A percentile compares a stretch with the other conserved stretches of the same genome.
These are phyloP conservation scores for Telmatochromis sp. DNA, from an alignment of 2,113 vertebrate species.

Conservation along the genomic window DNA sequence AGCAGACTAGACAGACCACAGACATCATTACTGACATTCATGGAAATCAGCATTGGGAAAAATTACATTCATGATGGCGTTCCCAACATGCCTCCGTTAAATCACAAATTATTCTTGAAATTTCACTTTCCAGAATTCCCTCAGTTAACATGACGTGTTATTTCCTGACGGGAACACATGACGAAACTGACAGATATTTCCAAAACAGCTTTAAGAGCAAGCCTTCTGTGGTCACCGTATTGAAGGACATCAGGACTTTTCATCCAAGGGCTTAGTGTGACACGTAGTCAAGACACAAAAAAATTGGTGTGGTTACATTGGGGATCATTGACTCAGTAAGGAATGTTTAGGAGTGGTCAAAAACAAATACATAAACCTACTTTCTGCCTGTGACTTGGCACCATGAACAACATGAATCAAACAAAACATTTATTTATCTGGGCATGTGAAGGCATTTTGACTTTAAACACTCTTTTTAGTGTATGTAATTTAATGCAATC, in stretches of 20 bases:
- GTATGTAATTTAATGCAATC: not conserved
- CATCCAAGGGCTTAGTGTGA: constrained; percentile 13
- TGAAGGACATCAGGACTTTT: not conserved
- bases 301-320: not conserved
- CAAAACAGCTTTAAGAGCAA: not conserved
- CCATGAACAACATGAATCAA: not conserved
- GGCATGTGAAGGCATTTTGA: not conserved
- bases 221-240: not conserved
- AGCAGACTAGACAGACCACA: constrained; percentile 16
- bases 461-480: not conserved
- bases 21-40: constrained; percentile 7
- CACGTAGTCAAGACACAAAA: not conserved
- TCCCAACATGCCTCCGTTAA: not conserved
- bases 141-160: not conserved
- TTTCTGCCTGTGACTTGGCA: not conserved
- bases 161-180: not conserved
- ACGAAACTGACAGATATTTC: not conserved
- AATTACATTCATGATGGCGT: not conserved
- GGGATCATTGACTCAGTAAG: not conserved
- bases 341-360: constrained; percentile 17
- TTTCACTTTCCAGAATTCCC: constrained; percentile 3
- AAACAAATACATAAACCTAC: constrained; percentile 21
- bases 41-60: constrained; percentile 3
- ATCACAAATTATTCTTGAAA: not conserved
- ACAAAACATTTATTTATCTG: not conserved